Conservation (phyloP, 2,797 vertebrate species). For the Carduelis carduelis region DNA sequence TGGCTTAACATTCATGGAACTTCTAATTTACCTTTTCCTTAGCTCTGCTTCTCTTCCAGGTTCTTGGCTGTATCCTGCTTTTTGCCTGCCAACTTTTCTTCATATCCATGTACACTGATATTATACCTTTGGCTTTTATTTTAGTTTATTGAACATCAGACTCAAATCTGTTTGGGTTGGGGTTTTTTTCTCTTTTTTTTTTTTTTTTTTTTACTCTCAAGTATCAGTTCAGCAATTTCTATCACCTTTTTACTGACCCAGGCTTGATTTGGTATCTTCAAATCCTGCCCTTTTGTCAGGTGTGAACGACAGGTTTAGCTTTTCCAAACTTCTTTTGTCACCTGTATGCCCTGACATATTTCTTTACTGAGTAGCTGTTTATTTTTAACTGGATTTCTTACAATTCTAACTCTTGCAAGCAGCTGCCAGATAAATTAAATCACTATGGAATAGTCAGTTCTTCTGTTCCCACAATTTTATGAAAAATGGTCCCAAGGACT, state of each 20-base stretch:
- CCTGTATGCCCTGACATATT: neutral
- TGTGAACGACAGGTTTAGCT: neutral
- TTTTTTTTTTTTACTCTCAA: neutral
- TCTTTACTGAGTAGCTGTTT: neutral
- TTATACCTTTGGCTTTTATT: neutral
- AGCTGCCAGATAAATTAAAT: neutral
- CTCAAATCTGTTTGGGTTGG: neutral
- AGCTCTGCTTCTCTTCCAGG: neutral
- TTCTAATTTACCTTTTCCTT: neutral
- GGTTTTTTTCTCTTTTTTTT: neutral
- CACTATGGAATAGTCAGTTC: neutral
- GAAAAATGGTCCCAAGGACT: neutral
- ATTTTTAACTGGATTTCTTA: neutral
- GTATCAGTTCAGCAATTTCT: neutral
- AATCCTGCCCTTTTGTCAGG: neutral
- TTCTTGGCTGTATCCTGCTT: neutral
- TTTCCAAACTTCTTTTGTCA: neutral
- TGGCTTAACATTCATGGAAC: neutral
- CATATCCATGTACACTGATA: neutral
- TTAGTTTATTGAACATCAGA: neutral
- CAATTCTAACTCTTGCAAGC: neutral
- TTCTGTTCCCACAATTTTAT: neutral
- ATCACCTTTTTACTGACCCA: neutral
- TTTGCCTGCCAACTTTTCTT: neutral
- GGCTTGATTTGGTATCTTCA: neutral